Base-by-base conservation (phyloP, 1,140 invertebrate genomes). In the Neodiprion lecontei region DNA sequence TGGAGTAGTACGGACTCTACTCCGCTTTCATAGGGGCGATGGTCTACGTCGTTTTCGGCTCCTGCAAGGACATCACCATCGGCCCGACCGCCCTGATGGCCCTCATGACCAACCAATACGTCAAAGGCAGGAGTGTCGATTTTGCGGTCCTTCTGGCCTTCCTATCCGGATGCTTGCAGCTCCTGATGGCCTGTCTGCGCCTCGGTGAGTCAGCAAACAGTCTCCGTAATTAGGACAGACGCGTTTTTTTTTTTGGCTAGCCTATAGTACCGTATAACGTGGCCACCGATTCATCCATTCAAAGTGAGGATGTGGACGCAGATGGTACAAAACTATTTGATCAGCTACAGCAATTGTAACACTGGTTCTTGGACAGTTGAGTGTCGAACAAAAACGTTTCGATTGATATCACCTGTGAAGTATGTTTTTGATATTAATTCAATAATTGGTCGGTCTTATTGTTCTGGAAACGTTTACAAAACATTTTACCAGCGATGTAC, bases 1-100 rank as follows among this genome's bases (percentile, higher is more conserved):
- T 40, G 28, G 2, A 1, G 28, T 40, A 96, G 93, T 96, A 96
- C 86, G 97, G 97, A 0, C 89, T 98, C 9, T 98, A 98, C 86
- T 96, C 96, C 0, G 95, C 96, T 0, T 98, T 98, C 86, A 93
- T 97, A 88, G 96, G 96, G 7, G 96, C 95, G 78, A 95, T 98
- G 84, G 90, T 98, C n/a, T 98, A 98, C 87, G 92, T 93, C 69
- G 81, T 98, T 72, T 92, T 98, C 79, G 97, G 97, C 23, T 96
- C 95, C 7, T 96, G 96, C 81, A 96, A 96, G 80, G 96, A 97
- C 84, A 95, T 98, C 72, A 97, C 96, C 0, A 94, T 97, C 77
- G 96, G 96, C 14, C 96, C 96, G 0, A 96, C 95, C 1, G 95
- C 96, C 0, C 89, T 97, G 23, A 92, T 96, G 89, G 92, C 95